Evolutionary conservation across 2,797 vertebrate species (phyloP).

Genomic region (Megalops cyprinoides): DNA sequence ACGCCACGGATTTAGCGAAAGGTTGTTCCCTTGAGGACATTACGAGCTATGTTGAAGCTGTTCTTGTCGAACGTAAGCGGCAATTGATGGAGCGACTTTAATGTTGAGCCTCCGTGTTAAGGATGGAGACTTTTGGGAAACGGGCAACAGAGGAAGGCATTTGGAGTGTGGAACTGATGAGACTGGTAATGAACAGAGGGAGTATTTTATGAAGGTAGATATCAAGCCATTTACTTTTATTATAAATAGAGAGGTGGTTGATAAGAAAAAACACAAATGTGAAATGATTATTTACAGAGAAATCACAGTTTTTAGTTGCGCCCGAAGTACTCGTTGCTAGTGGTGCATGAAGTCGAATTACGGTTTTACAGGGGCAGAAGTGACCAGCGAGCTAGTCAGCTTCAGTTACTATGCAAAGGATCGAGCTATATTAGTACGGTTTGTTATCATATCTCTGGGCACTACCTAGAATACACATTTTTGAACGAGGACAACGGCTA

Average conservation of each 20-base stretch:
- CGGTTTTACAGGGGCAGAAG: neutral
- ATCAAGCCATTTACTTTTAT: neutral
- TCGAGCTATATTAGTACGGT: neutral
- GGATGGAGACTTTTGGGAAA: slow-evolving; percentile 15
- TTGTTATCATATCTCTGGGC: neutral
- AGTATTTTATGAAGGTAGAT: neutral
- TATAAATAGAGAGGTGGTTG: neutral
- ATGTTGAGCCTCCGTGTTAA: neutral
- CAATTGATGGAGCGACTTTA: neutral
- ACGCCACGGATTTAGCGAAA: neutral
- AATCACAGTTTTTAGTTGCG: neutral
- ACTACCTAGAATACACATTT: neutral
- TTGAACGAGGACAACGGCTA: neutral
- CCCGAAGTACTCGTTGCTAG: too few species aligned
- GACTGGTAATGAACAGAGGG: neutral
- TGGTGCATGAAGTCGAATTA: neutral
- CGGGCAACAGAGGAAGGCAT: neutral
- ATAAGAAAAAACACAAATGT: neutral
- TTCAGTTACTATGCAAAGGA: neutral
- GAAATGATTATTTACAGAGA: neutral
- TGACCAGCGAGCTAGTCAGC: neutral
- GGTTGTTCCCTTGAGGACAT: neutral
- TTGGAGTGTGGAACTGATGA: neutral
- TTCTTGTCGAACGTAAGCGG: neutral
- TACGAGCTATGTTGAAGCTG: neutral